Evolutionary conservation across 2,888 invertebrate species (phyloP).

Genomic region (Tenthredo livida): DNA sequence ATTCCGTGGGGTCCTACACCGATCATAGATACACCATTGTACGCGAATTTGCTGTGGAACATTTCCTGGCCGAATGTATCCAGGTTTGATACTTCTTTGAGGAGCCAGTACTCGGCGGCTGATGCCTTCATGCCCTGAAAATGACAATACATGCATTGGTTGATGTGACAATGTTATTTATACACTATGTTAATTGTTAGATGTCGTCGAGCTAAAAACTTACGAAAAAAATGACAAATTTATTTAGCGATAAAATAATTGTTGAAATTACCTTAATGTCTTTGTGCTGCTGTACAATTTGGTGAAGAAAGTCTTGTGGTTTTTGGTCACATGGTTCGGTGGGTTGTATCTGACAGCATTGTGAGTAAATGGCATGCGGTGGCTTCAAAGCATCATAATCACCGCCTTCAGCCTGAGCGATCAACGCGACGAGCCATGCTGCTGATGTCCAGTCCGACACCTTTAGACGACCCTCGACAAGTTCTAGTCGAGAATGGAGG

Average conservation of each 20-base stretch:
- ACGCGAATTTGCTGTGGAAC: constrained; percentile 86
- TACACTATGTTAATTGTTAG: neutral
- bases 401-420: constrained; percentile 87
- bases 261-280: constrained; percentile 77
- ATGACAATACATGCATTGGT: neutral
- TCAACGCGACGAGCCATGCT: constrained; percentile 86
- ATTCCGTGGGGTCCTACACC: constrained; percentile 93
- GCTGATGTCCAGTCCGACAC: constrained; percentile 86
- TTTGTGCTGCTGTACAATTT: constrained; percentile 83
- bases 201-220: neutral
- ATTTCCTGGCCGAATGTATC: constrained; percentile 92
- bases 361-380: constrained; percentile 82
- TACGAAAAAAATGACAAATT: neutral
- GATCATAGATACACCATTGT: constrained; percentile 80
- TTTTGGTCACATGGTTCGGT: constrained; percentile 80
- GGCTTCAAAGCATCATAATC: constrained; percentile 84
- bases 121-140: constrained; percentile 84
- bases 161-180: neutral
- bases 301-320: constrained; percentile 83
- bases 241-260: too few species aligned
- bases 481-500: constrained; percentile 89
- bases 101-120: constrained; percentile 91
- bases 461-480: constrained; percentile 86
- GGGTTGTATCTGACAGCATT: constrained; percentile 83
- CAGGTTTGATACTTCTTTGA: constrained; percentile 89